phyloP scores from a whole-genome alignment of 2,888 invertebrate genomes.

The Folsomia candida region DNA sequence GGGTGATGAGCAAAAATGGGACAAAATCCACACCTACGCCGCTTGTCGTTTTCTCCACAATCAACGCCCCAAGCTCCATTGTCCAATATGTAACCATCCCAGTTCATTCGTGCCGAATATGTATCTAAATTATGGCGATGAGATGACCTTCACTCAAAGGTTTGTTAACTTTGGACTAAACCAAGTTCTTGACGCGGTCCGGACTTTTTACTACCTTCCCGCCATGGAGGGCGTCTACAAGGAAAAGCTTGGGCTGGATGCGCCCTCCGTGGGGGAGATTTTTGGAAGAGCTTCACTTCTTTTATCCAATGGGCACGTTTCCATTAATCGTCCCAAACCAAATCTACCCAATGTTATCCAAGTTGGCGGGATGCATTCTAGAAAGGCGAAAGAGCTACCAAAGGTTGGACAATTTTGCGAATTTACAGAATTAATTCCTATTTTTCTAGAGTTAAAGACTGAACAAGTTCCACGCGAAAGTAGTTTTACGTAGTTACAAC shows the following conservation, averaged over 20 bases:
- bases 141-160: not conserved
- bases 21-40: too few species aligned
- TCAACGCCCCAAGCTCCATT: not conserved
- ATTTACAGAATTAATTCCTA: too few species aligned
- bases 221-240: conserved; percentile 14
- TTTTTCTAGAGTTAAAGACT: too few species aligned
- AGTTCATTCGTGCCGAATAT: not conserved
- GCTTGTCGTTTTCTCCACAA: not conserved
- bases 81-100: not conserved
- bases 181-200: conserved; percentile 50
- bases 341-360: conserved; percentile 50
- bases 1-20: too few species aligned
- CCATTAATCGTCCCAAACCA: conserved; percentile 44
- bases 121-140: not conserved
- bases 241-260: conserved; percentile 54
- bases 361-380: conserved; percentile 52
- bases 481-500: too few species aligned
- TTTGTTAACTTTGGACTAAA: too few species aligned
- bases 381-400: conserved; percentile 42
- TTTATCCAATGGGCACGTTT: conserved; percentile 50
- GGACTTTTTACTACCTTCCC: conserved; percentile 52
- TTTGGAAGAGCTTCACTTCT: conserved; percentile 37
- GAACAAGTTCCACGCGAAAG: too few species aligned
- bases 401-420: too few species aligned
- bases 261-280: conserved; percentile 37